A percentile compares a stretch with the other conserved stretches of the same genome.
Evolutionary conservation across 2,888 invertebrate genomes (phyloP).

Genomic region (Trissonchulus latispiculum): DNA sequence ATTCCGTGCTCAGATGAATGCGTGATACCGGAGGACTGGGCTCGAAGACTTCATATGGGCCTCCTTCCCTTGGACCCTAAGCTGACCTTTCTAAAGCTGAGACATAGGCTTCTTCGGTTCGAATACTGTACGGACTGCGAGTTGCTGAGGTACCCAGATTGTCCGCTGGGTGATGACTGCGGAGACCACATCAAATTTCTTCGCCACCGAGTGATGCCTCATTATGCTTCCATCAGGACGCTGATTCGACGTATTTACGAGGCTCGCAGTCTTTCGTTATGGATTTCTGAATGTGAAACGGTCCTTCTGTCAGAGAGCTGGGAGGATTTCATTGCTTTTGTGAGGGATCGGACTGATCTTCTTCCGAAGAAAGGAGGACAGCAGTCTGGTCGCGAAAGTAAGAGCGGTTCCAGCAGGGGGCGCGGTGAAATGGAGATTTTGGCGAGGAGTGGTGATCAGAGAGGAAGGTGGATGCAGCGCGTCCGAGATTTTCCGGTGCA

Average conservation of each 20-base stretch:
- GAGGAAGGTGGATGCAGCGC: too few relatives aligned
- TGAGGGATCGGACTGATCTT: too few relatives aligned
- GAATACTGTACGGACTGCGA: not conserved
- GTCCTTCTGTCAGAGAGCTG: not conserved
- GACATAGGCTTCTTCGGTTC: too few relatives aligned
- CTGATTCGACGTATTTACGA: not conserved
- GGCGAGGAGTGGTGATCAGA: too few relatives aligned
- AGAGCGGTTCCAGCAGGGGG: not conserved
- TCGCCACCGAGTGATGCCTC: not conserved
- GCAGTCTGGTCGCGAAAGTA: not conserved
- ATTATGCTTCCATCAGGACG: not conserved
- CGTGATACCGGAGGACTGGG: too few relatives aligned
- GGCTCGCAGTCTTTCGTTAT: not conserved
- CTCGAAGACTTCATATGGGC: too few relatives aligned
- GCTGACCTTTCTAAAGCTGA: too few relatives aligned
- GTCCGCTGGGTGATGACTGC: not conserved
- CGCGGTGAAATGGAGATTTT: too few relatives aligned
- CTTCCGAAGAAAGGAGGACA: too few relatives aligned
- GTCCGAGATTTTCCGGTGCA: too few relatives aligned
- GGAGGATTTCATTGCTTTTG: not conserved
- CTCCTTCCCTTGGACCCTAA: too few relatives aligned
- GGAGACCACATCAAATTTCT: not conserved
- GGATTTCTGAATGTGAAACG: not conserved
- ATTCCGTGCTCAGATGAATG: too few relatives aligned
- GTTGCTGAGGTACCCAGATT: not conserved